Base-by-base conservation (phyloP, 2,797 vertebrate genomes). In the Mycteria americana region DNA sequence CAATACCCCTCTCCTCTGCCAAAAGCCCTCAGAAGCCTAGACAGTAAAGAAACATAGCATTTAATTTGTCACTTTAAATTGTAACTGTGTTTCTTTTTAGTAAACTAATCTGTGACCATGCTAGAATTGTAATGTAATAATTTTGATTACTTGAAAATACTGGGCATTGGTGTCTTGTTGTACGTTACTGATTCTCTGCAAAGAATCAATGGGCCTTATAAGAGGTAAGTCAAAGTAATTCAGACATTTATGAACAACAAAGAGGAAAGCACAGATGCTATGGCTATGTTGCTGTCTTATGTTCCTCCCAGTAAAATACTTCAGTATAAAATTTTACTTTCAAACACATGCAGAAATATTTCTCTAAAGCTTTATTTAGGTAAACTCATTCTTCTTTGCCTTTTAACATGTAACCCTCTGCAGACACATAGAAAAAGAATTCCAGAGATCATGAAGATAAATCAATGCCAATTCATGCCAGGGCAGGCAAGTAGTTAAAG, bases 401-500 rank as follows among this genome's bases (percentile, higher is more conserved):
- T 93, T 95, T 88, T 85, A 92, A 95, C 7, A 2, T 65, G 72
- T 80, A 91, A 43, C 65, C 30, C 51, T 84, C 13, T 37, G 39
- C 77, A 64, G 45, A 86, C 91, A 31, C 12, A 28, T 88, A 89
- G 39, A 85, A 65, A 97, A 97, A 87, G 8, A 85, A 68, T 92
- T 91, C 72, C 69, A 92, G 37, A 78, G 57, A 92, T 74, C 85
- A 10, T 25, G 35, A 90, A 73, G 82, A 89, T 85, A 91, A 94
- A 79, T 94, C 76, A 92, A 16, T 76, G 60, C 22, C 64, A 85
- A 30, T 92, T 94, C 51, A 39, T 94, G 75, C 81, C 85, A 93
- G 85, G 53, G 50, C 57, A 80, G 41, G 77, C 89, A 92, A 96
- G 91, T 75, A 92, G 59, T 94, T 93, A 93, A 97, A 97, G 85